These are phyloP conservation scores for Hoplodrina blanda DNA, from an alignment of 2,888 invertebrate genomes.

Conservation along the genomic window DNA sequence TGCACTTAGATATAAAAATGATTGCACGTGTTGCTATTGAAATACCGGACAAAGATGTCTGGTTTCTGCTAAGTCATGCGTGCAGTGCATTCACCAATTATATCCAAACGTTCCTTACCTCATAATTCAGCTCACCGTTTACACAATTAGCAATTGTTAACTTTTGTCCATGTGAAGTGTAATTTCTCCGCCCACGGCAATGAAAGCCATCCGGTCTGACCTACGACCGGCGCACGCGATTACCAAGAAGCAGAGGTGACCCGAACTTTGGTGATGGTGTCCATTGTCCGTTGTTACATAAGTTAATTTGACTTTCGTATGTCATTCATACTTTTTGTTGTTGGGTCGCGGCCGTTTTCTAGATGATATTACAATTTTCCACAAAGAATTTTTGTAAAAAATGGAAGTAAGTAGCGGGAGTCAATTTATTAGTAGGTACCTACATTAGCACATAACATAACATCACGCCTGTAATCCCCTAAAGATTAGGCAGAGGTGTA, in stretches of 20 bases:
- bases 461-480: too few relatives aligned
- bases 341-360: constrained; percentile 26
- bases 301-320: constrained; percentile 25
- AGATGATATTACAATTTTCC: constrained; percentile 40
- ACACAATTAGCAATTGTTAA: constrained; percentile 39
- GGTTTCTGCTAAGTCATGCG: constrained; percentile 50
- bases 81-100: constrained; percentile 47
- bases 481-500: too few relatives aligned
- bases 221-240: constrained; percentile 47
- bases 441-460: too few relatives aligned
- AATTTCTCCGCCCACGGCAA: constrained; percentile 47
- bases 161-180: constrained; percentile 24
- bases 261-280: constrained; percentile 25
- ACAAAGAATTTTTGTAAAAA: neutral
- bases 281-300: constrained; percentile 48
- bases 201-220: constrained; percentile 53
- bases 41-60: constrained; percentile 48
- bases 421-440: too few relatives aligned
- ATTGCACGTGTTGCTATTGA: constrained; percentile 18
- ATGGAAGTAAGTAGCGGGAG: neutral
- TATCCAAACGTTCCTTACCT: constrained; percentile 24
- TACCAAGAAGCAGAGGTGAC: constrained; percentile 24
- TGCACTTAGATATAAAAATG: constrained; percentile 19
- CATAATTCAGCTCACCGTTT: constrained; percentile 30
- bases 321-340: constrained; percentile 44